Evolutionary conservation across 2,888 invertebrate genomes (phyloP).

Genomic region (Heliconius sara): DNA sequence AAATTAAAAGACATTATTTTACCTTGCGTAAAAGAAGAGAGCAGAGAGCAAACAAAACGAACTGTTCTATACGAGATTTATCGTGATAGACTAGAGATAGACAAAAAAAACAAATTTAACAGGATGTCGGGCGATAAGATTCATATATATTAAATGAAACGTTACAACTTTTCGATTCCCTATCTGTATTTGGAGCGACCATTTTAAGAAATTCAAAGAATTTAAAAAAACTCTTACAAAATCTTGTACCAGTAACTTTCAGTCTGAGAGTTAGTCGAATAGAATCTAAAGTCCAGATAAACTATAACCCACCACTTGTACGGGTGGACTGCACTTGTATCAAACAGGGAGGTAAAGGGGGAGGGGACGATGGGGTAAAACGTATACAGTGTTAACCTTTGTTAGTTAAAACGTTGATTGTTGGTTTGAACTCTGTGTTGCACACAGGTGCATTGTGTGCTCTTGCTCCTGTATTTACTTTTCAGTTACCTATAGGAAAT

Average conservation of each 20-base stretch:
- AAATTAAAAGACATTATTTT: too few relatives aligned
- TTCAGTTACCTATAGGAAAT: neutral
- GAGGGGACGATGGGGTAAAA: neutral
- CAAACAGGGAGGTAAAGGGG: neutral
- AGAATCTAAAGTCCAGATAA: neutral
- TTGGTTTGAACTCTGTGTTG: slow-evolving; percentile 20
- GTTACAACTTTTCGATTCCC: neutral
- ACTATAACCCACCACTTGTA: neutral
- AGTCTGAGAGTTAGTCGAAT: neutral
- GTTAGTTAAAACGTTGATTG: slow-evolving; percentile 30
- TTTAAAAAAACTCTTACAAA: slow-evolving; percentile 14
- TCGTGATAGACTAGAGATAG: too few relatives aligned
- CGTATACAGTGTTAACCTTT: slow-evolving; percentile 27
- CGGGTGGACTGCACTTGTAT: slow-evolving; percentile 7
- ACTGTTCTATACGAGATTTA: too few relatives aligned
- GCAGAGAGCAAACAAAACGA: too few relatives aligned
- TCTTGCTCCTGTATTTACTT: neutral
- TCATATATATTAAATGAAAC: neutral
- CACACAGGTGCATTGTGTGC: neutral
- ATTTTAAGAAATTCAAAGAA: slow-evolving; percentile 14
- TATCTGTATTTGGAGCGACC: neutral
- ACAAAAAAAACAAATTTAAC: too few relatives aligned
- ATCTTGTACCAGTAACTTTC: slow-evolving; percentile 1
- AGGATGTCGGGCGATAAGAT: neutral
- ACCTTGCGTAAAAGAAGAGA: too few relatives aligned